Percentiles rank a stretch among this genome's conserved stretches.
phyloP scores from a whole-genome alignment of 2,888 invertebrate genomes.

The Drosophila dives region DNA sequence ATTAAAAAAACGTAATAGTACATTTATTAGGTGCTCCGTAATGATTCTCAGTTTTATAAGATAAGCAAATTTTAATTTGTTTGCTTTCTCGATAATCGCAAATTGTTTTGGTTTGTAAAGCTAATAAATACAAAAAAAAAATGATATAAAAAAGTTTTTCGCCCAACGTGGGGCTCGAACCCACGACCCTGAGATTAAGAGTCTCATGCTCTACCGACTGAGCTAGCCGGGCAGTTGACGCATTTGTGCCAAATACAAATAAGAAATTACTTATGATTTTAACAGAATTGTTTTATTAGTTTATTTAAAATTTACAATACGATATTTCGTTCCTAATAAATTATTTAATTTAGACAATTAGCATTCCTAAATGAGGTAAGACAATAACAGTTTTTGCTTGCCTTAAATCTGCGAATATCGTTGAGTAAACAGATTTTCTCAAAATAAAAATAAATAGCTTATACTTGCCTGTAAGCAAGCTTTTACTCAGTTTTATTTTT shows the following conservation, averaged over 20 bases:
- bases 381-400: background rate
- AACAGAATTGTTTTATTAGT: background rate
- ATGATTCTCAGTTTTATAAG: too few relatives aligned
- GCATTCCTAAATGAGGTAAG: background rate
- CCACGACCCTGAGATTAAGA: conserved; percentile 78
- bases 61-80: too few relatives aligned
- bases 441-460: conserved; percentile 29
- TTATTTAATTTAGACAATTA: background rate
- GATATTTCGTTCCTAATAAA: background rate
- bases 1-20: background rate
- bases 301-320: background rate
- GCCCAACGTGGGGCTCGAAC: conserved; percentile 81
- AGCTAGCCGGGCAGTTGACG: conserved; percentile 69
- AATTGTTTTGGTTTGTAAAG: background rate
- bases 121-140: background rate
- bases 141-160: conserved; percentile 5
- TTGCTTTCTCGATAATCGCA: too few relatives aligned
- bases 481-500: conserved; percentile 1
- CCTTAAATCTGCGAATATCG: background rate
- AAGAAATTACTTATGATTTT: background rate
- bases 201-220: conserved; percentile 80
- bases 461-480: conserved; percentile 11
- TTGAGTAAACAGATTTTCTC: background rate
- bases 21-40: too few relatives aligned
- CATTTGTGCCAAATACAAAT: background rate